These are phyloP conservation scores for Cantharis flavilabris DNA, from an alignment of 2,888 invertebrate genomes.

Conservation along the genomic window DNA sequence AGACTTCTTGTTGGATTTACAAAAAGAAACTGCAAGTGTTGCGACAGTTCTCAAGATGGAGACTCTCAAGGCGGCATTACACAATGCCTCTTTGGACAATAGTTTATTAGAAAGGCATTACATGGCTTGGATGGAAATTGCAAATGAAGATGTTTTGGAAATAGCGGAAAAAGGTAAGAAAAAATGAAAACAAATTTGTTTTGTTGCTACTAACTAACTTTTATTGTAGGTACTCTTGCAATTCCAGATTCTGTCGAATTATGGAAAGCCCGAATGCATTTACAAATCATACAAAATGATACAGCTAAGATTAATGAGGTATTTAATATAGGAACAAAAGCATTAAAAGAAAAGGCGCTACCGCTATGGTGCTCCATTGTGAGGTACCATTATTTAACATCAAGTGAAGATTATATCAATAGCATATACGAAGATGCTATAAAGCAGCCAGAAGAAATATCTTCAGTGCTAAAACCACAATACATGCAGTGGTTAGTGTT, in stretches of 20 bases:
- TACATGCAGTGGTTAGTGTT: constrained; percentile 62
- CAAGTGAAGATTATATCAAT: constrained; percentile 50
- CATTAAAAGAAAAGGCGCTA: constrained; percentile 52
- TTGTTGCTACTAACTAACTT: not conserved
- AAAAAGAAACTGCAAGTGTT: constrained; percentile 55
- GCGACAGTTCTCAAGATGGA: constrained; percentile 58
- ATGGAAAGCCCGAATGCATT: constrained; percentile 59
- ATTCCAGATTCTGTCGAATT: constrained; percentile 56
- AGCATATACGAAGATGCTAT: constrained; percentile 55
- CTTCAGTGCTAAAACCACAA: constrained; percentile 63
- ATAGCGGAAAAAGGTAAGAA: constrained; percentile 37
- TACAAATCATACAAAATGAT: constrained; percentile 55
- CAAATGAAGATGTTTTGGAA: constrained; percentile 35
- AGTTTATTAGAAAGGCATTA: constrained; percentile 45
- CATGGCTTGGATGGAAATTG: constrained; percentile 45
- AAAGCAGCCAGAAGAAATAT: constrained; percentile 58
- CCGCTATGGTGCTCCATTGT: constrained; percentile 56
- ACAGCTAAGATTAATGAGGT: constrained; percentile 46
- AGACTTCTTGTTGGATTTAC: constrained; percentile 61
- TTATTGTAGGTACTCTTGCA: constrained; percentile 52
- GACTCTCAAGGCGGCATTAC: constrained; percentile 57
- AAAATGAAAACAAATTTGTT: not conserved
- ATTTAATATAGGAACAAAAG: constrained; percentile 48
- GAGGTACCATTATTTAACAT: constrained; percentile 48
- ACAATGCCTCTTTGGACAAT: constrained; percentile 39